Conservation (phyloP, 2,113 vertebrate species). For the Zosterops pallidus region DNA sequence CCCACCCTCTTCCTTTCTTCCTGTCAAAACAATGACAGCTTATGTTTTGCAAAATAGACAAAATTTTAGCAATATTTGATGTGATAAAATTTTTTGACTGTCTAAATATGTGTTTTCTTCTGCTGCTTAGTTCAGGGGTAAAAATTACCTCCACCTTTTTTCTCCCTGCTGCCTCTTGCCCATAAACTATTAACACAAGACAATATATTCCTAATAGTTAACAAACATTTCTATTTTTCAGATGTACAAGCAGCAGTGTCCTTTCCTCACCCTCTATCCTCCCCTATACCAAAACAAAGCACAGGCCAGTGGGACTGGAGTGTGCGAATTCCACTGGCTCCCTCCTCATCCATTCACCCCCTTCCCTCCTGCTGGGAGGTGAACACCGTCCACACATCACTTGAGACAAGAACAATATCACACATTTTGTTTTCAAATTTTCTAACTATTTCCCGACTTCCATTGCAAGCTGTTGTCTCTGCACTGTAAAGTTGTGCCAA, state of each 20-base stretch:
- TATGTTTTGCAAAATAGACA: not conserved
- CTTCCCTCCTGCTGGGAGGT: not conserved
- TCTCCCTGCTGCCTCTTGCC: too few species aligned
- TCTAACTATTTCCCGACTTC: slow-evolving; percentile 68
- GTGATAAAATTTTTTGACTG: not conserved
- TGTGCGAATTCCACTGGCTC: not conserved
- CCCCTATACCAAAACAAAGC: not conserved
- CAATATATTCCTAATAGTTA: not conserved
- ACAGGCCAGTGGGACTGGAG: rapidly evolving
- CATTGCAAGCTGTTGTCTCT: slow-evolving; percentile 50
- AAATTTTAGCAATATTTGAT: not conserved
- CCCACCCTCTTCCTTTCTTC: not conserved
- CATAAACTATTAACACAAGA: not conserved
- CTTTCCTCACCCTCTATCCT: not conserved
- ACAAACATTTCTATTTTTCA: not conserved
- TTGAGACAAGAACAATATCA: slow-evolving; percentile 39
- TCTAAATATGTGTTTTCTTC: not conserved
- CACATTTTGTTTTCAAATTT: slow-evolving; percentile 54
- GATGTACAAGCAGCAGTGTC: not conserved
- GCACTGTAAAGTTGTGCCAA: slow-evolving; percentile 19
- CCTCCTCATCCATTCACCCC: not conserved
- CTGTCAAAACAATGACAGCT: not conserved
- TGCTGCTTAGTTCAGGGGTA: not conserved
- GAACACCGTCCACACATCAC: not conserved
- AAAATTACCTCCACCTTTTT: not conserved